phyloP scores from a whole-genome alignment of 1,140 invertebrate species.

The Gonatopus flavifemur region DNA sequence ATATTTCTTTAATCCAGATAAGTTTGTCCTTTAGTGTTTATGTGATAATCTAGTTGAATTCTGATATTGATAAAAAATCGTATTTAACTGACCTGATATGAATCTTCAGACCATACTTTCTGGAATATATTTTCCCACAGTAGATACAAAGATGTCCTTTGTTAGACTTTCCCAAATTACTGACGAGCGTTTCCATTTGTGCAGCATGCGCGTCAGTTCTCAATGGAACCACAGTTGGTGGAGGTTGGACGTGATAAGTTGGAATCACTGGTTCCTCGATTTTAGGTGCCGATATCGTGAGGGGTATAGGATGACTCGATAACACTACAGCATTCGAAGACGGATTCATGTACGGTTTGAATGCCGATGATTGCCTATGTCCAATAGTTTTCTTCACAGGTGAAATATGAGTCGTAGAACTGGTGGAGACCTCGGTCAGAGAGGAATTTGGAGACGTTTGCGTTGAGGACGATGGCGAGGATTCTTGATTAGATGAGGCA shows the following conservation, averaged over 20 bases:
- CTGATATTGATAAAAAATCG: too few species aligned
- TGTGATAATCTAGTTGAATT: too few species aligned
- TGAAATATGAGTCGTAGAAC: conserved; percentile 2
- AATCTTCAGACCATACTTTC: conserved; percentile 91
- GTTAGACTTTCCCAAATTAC: conserved; percentile 75
- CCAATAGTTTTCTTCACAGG: conserved; percentile 8
- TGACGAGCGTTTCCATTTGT: conserved; percentile 76
- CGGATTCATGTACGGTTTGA: conserved; percentile 49
- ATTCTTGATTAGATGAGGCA: conserved; percentile 14
- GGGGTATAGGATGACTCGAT: not conserved
- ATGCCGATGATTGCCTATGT: conserved; percentile 48
- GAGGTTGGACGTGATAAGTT: conserved; percentile 13
- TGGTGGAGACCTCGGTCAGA: conserved; percentile 20
- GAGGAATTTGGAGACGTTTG: conserved; percentile 13
- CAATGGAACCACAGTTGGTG: conserved; percentile 7
- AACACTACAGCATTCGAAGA: not conserved
- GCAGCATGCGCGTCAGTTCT: conserved; percentile 56
- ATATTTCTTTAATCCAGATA: too few species aligned
- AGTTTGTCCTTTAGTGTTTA: too few species aligned
- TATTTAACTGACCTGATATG: conserved; percentile 69
- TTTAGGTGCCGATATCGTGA: too few species aligned
- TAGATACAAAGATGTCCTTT: conserved; percentile 81
- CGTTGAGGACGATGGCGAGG: conserved; percentile 19
- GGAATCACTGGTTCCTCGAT: not conserved
- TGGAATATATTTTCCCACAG: conserved; percentile 87